Conservation (phyloP, 2,888 invertebrate species). For the Cantharis rufa region DNA sequence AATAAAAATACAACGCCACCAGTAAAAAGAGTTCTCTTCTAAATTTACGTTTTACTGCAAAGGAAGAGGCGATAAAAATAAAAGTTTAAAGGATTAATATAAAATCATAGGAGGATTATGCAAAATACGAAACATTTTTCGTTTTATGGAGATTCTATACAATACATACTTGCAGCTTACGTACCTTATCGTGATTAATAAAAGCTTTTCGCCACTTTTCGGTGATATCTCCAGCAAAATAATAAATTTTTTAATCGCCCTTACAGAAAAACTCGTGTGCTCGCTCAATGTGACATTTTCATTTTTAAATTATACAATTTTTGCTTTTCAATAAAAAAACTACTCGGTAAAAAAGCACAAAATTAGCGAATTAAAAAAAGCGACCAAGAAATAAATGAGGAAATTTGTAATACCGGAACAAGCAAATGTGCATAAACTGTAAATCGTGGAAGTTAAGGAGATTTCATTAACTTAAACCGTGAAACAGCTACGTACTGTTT, state of each 20-base stretch:
- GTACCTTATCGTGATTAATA: slow-evolving; percentile 22
- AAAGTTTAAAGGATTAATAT: slow-evolving; percentile 33
- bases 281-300: neutral
- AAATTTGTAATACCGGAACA: slow-evolving; percentile 3
- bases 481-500: neutral
- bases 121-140: slow-evolving; percentile 31
- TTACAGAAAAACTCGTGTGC: neutral
- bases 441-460: neutral
- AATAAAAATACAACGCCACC: slow-evolving; percentile 29
- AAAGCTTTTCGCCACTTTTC: slow-evolving; percentile 8
- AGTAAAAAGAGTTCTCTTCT: slow-evolving; percentile 23
- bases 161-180: slow-evolving; percentile 7
- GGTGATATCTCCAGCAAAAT: neutral
- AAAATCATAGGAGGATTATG: slow-evolving; percentile 33
- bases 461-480: neutral
- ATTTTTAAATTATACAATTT: neutral
- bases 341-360: neutral
- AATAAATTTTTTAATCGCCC: neutral
- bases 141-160: slow-evolving; percentile 24
- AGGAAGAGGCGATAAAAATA: slow-evolving; percentile 29
- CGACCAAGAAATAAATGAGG: neutral
- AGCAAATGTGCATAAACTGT: slow-evolving; percentile 1
- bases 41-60: slow-evolving; percentile 29
- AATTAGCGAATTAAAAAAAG: neutral
- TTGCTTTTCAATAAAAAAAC: neutral